Conservation (phyloP, 2,797 vertebrate species). For the Neomorphus geoffroyi region DNA sequence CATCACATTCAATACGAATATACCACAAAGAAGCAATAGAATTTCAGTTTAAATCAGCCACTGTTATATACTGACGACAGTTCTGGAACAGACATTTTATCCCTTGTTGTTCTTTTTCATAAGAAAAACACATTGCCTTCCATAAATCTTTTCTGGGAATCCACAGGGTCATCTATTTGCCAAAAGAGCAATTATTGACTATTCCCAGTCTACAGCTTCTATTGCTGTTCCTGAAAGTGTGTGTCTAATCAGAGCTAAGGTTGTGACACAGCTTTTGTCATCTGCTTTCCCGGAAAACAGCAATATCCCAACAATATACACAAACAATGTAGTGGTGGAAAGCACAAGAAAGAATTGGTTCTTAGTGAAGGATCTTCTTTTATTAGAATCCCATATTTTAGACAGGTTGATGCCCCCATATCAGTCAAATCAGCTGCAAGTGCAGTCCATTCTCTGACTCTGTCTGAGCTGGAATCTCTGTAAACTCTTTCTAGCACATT, state of each 20-base stretch:
- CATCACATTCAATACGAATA: neutral
- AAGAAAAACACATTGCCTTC: constrained; percentile 42
- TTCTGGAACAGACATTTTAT: constrained; percentile 47
- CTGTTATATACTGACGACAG: constrained; percentile 9
- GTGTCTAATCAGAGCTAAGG: constrained; percentile 56
- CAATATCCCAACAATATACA: neutral
- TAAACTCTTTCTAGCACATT: neutral
- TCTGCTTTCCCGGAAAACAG: constrained; percentile 22
- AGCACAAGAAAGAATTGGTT: neutral
- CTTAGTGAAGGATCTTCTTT: constrained; percentile 3
- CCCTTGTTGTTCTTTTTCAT: constrained; percentile 56
- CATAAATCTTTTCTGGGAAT: constrained; percentile 54
- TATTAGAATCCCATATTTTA: constrained; percentile 49
- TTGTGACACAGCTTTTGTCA: constrained; percentile 48
- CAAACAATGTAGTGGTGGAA: neutral
- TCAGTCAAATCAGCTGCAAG: constrained; percentile 15
- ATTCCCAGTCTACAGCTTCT: constrained; percentile 36
- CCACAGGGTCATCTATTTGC: constrained; percentile 60
- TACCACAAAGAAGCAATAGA: constrained; percentile 11
- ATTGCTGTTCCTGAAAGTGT: constrained; percentile 30
- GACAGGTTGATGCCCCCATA: neutral
- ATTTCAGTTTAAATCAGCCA: constrained; percentile 42
- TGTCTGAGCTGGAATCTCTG: neutral
- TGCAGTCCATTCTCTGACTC: neutral
- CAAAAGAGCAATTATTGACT: constrained; percentile 71